Base-by-base conservation (phyloP, 2,888 invertebrate genomes). In the Gari tellinella region DNA sequence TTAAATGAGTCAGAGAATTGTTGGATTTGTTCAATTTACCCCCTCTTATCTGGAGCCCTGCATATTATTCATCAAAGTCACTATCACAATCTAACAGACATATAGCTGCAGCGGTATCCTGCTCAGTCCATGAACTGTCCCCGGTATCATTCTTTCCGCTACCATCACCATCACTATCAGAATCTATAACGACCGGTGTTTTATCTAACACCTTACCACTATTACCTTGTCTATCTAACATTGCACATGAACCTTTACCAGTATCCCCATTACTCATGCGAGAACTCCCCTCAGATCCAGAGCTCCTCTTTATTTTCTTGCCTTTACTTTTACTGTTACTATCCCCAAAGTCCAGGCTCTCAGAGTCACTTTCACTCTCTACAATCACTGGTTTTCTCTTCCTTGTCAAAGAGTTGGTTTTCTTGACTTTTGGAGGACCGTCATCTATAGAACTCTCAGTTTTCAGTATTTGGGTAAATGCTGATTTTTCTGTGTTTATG, bases 401-500 rank as follows among this genome's bases (percentile, higher is more conserved):
- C 56, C 73, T 73, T 2, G 45, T 46, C 31, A 43, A 17, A 1
- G 64, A 55, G 25, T 25, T 14, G 48, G 25, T 25, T 26, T 51
- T 57, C 55, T 45, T 52, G 8, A 17, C 15, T 25, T 26, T 31
- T 1, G 14, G 12, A 15, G 38, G n/a, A 3, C 31, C 41, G 19
- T 17, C 41, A 10, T 56, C 61, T 52, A n/a, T 31, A 31, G 46
- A 25, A 2, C 49, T 46, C 8, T 55, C n/a, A 21, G 60, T 17
- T 21, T 17, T 55, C 17, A 23, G 14, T 2, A 66, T 38, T 37
- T 69, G 56, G 10, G 80, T 64, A 48, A 81, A 75, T 38, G 72
- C 76, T 3, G 83, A 84, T 38, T 75, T 81, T 40, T 80, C 67
- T 10, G 56, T 46, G 38, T 86, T 83, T n/a, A 86, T 69, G 12